phyloP scores from a whole-genome alignment of 2,797 vertebrate genomes.

The Pachyuromys duprasi region DNA sequence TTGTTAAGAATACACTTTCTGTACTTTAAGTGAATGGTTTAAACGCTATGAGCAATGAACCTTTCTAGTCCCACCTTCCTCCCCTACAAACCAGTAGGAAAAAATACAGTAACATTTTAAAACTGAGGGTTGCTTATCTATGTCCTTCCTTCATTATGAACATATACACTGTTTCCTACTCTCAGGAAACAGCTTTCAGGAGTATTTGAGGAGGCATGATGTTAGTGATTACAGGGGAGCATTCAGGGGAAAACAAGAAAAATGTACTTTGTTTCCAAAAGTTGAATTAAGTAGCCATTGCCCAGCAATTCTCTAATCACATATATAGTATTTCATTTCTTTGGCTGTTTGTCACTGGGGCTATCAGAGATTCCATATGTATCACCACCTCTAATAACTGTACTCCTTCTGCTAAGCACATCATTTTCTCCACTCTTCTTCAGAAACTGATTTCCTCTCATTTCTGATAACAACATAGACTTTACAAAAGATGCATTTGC shows the following conservation, averaged over 20 bases:
- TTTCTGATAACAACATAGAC: background rate
- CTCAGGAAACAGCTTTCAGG: background rate
- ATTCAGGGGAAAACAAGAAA: background rate
- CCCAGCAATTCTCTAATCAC: background rate
- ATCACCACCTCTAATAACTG: background rate
- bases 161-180: background rate
- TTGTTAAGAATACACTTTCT: background rate
- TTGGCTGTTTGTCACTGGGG: background rate
- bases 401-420: background rate
- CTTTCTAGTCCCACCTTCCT: background rate
- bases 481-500: background rate
- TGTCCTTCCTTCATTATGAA: background rate
- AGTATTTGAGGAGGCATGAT: background rate
- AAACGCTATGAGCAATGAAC: background rate
- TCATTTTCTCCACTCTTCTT: background rate
- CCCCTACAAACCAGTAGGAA: background rate
- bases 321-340: background rate
- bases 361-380: background rate
- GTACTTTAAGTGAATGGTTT: background rate
- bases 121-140: background rate
- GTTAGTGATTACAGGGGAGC: background rate
- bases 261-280: background rate
- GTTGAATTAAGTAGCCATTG: background rate
- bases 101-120: background rate
- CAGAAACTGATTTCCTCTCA: background rate